These are phyloP conservation scores for Raja brachyura DNA, from an alignment of 2,113 vertebrate species.

Conservation along the genomic window DNA sequence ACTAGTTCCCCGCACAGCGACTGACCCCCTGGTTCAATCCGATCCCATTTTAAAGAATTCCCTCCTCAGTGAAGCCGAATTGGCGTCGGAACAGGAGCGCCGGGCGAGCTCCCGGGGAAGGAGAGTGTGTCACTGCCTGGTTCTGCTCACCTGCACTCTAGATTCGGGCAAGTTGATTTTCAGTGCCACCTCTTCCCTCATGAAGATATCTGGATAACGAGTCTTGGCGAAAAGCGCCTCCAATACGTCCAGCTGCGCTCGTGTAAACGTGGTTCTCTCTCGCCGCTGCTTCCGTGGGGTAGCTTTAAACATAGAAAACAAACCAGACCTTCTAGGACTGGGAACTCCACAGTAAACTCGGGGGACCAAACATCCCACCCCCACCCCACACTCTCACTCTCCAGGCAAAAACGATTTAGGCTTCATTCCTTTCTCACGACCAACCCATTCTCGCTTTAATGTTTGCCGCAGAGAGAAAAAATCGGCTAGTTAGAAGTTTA, in stretches of 20 bases:
- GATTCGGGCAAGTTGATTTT: conserved; percentile 98
- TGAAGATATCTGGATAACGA: conserved; percentile 96
- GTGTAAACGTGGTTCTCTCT: conserved; percentile 91
- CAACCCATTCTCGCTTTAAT: not conserved
- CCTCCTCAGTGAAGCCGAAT: conserved; percentile 85
- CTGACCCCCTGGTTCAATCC: not conserved
- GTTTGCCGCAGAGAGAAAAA: not conserved
- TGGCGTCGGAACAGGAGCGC: conserved; percentile 54
- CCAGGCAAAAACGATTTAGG: not conserved
- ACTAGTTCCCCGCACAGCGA: not conserved
- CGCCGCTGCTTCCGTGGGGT: conserved; percentile 90
- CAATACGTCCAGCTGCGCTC: conserved; percentile 87
- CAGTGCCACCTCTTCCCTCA: conserved; percentile 93
- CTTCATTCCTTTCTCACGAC: not conserved
- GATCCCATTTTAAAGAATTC: not conserved
- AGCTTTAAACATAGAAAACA: conserved; percentile 57
- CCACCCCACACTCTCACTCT: not conserved
- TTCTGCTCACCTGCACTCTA: conserved; percentile 76
- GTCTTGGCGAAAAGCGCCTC: conserved; percentile 92
- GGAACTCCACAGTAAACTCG: not conserved
- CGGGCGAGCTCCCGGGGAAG: not conserved
- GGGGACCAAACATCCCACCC: no score
- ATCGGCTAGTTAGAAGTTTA: not conserved
- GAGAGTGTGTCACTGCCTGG: not conserved
- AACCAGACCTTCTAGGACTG: conserved; percentile 28